These are phyloP conservation scores for Silvanus unidentatus DNA, from an alignment of 2,888 invertebrate genomes.

Conservation along the genomic window DNA sequence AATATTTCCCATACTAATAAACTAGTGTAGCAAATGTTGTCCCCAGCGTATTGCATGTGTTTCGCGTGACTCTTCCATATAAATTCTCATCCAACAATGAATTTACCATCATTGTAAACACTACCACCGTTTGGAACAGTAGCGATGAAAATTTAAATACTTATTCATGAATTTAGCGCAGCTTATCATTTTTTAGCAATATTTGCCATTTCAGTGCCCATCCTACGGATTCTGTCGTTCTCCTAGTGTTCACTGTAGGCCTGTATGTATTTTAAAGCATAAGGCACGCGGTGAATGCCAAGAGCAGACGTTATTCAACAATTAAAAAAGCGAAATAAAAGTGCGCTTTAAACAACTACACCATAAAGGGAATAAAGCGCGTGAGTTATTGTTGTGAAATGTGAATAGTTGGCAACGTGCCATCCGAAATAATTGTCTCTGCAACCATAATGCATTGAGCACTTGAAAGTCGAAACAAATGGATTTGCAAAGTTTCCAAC, in stretches of 20 bases:
- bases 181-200: too few species aligned
- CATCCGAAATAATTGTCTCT: too few species aligned
- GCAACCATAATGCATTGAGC: not conserved
- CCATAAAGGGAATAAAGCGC: too few species aligned
- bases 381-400: too few species aligned
- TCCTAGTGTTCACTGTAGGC: conserved; percentile 95
- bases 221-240: conserved; percentile 52
- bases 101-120: conserved; percentile 24
- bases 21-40: conserved; percentile 9
- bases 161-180: not conserved
- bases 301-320: conserved; percentile 67
- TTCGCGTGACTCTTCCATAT: conserved; percentile 22
- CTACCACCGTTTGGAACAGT: conserved; percentile 4
- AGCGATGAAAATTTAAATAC: too few species aligned
- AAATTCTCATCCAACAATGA: conserved; percentile 20
- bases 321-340: conserved; percentile 4
- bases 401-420: not conserved
- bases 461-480: too few species aligned
- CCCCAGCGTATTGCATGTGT: conserved; percentile 17
- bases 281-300: conserved; percentile 99
- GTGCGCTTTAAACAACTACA: too few species aligned
- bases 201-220: not conserved
- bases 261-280: conserved; percentile 84
- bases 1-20: too few species aligned
- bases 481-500: too few species aligned